Percentiles rank a stretch among this genome's conserved stretches.
Conservation (phyloP, 2,113 vertebrate species). For the Centropus unirufus region DNA sequence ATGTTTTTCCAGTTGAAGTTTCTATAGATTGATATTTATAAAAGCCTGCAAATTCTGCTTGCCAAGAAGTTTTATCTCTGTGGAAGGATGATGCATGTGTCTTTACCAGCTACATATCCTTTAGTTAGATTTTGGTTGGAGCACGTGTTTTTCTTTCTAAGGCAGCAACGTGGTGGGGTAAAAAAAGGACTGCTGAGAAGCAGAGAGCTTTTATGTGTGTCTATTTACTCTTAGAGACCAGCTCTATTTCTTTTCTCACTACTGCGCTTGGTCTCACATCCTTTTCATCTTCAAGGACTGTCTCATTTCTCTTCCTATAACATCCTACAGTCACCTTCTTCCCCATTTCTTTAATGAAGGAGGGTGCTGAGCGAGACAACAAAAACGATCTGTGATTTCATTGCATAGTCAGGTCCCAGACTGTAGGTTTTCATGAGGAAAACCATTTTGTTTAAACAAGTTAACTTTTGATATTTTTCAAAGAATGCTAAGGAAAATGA, state of each 20-base stretch:
- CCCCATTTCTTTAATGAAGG: neutral
- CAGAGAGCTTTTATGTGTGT: neutral
- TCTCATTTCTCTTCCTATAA: neutral
- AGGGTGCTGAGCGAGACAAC: neutral
- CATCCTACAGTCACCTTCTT: neutral
- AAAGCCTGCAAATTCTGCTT: neutral
- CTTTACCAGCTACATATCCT: neutral
- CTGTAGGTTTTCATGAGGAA: neutral
- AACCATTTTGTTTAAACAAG: neutral
- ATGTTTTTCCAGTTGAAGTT: neutral
- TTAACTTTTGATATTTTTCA: neutral
- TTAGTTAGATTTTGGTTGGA: neutral
- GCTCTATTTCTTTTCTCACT: neutral
- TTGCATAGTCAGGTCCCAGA: neutral
- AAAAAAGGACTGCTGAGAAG: neutral
- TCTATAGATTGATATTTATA: neutral
- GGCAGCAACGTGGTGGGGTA: neutral
- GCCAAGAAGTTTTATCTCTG: neutral
- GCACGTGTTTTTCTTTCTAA: neutral
- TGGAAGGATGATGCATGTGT: neutral
- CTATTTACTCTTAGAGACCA: neutral
- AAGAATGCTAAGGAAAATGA: neutral
- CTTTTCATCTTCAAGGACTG: neutral
- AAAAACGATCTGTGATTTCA: neutral
- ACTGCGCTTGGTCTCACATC: neutral